Evolutionary conservation across 2,888 invertebrate species (phyloP).

Genomic region (Tillus elongatus): DNA sequence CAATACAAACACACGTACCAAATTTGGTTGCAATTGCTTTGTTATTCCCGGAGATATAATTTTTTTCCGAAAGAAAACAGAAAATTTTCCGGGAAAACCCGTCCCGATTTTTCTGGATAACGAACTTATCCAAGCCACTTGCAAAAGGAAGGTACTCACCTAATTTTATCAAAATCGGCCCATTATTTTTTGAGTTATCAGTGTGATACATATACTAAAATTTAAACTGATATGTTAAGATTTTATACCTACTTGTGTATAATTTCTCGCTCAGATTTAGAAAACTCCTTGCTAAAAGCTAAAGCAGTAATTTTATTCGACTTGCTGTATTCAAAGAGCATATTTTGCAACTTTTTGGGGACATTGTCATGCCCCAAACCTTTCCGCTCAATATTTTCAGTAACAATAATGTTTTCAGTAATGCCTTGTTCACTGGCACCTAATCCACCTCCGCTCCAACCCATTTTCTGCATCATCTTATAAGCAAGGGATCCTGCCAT

Average conservation of each 20-base stretch:
- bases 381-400: slow-evolving; percentile 26
- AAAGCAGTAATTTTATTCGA: slow-evolving; percentile 26
- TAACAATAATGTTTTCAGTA: slow-evolving; percentile 19
- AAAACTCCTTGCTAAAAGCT: slow-evolving; percentile 28
- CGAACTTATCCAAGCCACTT: too few relatives aligned
- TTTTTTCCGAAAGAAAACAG: too few relatives aligned
- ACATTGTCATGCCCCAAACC: slow-evolving; percentile 24
- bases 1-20: too few relatives aligned
- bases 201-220: too few relatives aligned
- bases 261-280: slow-evolving; percentile 27
- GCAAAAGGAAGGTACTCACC: too few relatives aligned
- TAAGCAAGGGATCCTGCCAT: slow-evolving; percentile 27
- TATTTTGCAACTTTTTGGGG: slow-evolving; percentile 22
- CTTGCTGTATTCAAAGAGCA: slow-evolving; percentile 25
- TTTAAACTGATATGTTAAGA: too few relatives aligned
- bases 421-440: slow-evolving; percentile 28
- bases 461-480: slow-evolving; percentile 32
- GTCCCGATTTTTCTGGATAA: too few relatives aligned
- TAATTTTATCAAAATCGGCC: too few relatives aligned
- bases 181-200: too few relatives aligned
- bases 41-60: too few relatives aligned
- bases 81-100: too few relatives aligned
- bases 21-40: too few relatives aligned
- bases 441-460: slow-evolving; percentile 30
- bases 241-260: slow-evolving; percentile 28